Evolutionary conservation across 2,888 invertebrate genomes (phyloP).

Genomic region (Phengaris arion): DNA sequence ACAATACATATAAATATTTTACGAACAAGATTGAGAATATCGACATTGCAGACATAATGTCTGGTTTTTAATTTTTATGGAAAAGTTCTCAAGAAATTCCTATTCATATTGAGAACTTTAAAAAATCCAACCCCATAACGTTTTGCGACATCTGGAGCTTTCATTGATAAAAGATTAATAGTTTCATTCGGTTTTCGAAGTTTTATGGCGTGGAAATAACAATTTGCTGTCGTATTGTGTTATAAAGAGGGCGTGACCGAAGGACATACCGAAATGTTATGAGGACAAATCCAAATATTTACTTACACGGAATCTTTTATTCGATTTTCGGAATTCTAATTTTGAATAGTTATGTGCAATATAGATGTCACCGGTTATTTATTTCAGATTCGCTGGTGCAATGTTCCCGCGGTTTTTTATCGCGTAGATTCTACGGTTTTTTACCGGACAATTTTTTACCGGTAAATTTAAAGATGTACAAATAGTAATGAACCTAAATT

Average conservation of each 20-base stretch:
- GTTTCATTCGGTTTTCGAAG: slow-evolving; percentile 57
- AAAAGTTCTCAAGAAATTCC: neutral
- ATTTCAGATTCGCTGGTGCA: neutral
- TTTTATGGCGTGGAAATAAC: slow-evolving; percentile 74
- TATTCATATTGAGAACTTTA: neutral
- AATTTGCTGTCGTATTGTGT: slow-evolving; percentile 67
- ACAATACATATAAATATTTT: too few species aligned
- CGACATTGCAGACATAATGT: neutral
- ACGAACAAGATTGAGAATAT: neutral
- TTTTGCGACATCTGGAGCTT: slow-evolving; percentile 50
- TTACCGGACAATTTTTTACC: too few species aligned
- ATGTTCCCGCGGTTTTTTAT: neutral
- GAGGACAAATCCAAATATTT: slow-evolving; percentile 75
- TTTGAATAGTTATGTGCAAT: neutral
- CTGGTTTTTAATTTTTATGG: neutral
- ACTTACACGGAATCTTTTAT: slow-evolving; percentile 61
- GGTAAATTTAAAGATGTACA: too few species aligned
- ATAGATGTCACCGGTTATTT: neutral
- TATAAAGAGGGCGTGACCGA: slow-evolving; percentile 69
- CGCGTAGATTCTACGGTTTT: too few species aligned
- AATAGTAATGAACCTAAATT: too few species aligned
- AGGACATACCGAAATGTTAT: slow-evolving; percentile 60
- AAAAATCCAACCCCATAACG: slow-evolving; percentile 41
- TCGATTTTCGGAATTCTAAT: slow-evolving; percentile 19
- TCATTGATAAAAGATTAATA: slow-evolving; percentile 70